Evolutionary conservation across 2,888 invertebrate species (phyloP).

Genomic region (Peribatodes rhomboidaria): DNA sequence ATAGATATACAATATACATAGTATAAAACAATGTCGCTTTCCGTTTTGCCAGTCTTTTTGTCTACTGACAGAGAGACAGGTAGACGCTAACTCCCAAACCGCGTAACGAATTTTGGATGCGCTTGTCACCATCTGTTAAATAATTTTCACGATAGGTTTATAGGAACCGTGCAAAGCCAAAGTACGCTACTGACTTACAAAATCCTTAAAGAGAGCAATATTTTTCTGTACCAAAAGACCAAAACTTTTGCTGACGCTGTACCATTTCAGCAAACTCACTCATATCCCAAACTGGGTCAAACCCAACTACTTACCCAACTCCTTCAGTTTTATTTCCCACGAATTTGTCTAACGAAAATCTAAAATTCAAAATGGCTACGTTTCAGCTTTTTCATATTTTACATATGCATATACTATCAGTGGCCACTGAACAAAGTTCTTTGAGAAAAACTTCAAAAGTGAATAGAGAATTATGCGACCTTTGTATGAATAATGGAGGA

Average conservation of each 20-base stretch:
- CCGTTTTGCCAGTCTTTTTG: no score
- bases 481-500: constrained; percentile 55
- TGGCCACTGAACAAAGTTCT: constrained; percentile 36
- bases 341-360: constrained; percentile 29
- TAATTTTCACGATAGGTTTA: no score
- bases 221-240: constrained; percentile 7
- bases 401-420: constrained; percentile 36
- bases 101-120: no score
- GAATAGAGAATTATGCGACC: constrained; percentile 53
- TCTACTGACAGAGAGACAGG: no score
- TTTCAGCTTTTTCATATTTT: constrained; percentile 32
- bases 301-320: constrained; percentile 26
- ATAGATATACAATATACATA: no score
- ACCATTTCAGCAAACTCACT: constrained; percentile 19
- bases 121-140: no score
- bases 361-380: constrained; percentile 36
- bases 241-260: constrained; percentile 16
- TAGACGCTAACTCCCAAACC: no score
- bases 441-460: constrained; percentile 52
- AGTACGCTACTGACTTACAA: no score
- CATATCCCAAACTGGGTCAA: constrained; percentile 30
- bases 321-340: constrained; percentile 8
- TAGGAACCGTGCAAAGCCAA: no score
- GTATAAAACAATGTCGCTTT: no score
- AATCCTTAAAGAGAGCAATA: not conserved